A percentile compares a stretch with the other conserved stretches of the same genome.
Conservation (phyloP, 2,888 invertebrate species). For the Platypus cylindrus region DNA sequence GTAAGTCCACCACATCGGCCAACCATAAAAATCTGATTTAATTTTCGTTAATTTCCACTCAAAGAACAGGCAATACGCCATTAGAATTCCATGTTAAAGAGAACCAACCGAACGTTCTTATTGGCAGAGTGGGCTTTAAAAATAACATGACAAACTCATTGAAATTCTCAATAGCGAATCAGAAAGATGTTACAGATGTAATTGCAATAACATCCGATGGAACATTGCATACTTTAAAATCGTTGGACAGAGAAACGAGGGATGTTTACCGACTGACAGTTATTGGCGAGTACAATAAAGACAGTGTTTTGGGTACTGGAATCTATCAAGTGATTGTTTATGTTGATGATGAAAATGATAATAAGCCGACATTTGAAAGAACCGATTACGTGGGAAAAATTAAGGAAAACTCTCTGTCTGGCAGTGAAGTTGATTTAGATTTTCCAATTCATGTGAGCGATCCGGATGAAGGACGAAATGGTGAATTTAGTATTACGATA, state of each 20-base stretch:
- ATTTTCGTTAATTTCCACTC: constrained; percentile 12
- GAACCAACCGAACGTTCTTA: constrained; percentile 58
- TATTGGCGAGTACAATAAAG: constrained; percentile 64
- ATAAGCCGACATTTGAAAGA: constrained; percentile 66
- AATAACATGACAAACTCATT: constrained; percentile 33
- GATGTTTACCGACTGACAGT: constrained; percentile 64
- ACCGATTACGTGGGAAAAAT: constrained; percentile 63
- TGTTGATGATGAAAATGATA: constrained; percentile 80
- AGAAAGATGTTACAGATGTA: constrained; percentile 66
- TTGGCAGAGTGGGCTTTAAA: constrained; percentile 57
- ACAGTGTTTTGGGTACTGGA: constrained; percentile 22
- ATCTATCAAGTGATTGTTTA: constrained; percentile 44
- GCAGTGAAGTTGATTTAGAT: constrained; percentile 57
- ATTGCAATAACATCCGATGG: constrained; percentile 70
- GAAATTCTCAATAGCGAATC: constrained; percentile 68
- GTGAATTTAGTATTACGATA: constrained; percentile 54
- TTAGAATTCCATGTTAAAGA: constrained; percentile 66
- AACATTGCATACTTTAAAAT: constrained; percentile 61
- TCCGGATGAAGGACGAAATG: constrained; percentile 55
- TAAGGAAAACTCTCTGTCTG: constrained; percentile 59
- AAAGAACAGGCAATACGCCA: constrained; percentile 52
- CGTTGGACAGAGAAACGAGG: constrained; percentile 64
- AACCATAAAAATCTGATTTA: background rate
- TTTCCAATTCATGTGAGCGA: constrained; percentile 59
- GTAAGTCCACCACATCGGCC: constrained; percentile 30